Conservation (phyloP, 2,888 invertebrate species). For the Heliconius sara region DNA sequence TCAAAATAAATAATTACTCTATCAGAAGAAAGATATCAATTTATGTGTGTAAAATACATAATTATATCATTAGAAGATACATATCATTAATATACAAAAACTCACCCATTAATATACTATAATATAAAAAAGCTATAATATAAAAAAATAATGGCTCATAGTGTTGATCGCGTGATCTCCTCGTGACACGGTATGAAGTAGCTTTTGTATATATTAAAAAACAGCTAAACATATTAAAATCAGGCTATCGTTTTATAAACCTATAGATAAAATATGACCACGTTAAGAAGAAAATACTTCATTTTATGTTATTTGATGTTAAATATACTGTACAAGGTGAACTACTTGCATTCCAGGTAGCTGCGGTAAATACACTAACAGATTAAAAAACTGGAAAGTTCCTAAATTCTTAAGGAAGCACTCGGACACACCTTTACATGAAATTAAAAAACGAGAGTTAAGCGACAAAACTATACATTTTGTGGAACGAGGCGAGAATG, state of each 20-base stretch:
- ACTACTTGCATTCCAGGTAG: slow-evolving; percentile 73
- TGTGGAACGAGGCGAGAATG: slow-evolving; percentile 66
- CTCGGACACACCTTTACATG: slow-evolving; percentile 80
- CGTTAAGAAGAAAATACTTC: background rate
- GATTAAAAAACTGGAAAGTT: slow-evolving; percentile 87
- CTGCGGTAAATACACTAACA: slow-evolving; percentile 83
- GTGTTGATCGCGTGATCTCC: slow-evolving; percentile 32
- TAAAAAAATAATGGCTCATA: slow-evolving; percentile 20
- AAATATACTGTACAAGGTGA: slow-evolving; percentile 3
- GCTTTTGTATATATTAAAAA: slow-evolving; percentile 32
- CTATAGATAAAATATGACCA: slow-evolving; percentile 18
- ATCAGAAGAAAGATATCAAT: background rate
- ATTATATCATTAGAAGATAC: background rate
- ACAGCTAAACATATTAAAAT: slow-evolving; percentile 19
- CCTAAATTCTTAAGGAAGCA: slow-evolving; percentile 87
- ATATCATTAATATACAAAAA: background rate
- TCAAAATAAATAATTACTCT: background rate
- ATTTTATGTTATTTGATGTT: background rate
- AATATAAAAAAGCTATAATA: slow-evolving; percentile 3
- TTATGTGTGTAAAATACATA: background rate
- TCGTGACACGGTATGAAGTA: slow-evolving; percentile 29
- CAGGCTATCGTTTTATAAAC: slow-evolving; percentile 17
- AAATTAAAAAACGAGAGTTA: slow-evolving; percentile 74
- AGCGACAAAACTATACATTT: slow-evolving; percentile 71
- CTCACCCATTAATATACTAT: background rate